phyloP scores from a whole-genome alignment of 1,140 invertebrate species.

The Holcopasites calliopsidis region DNA sequence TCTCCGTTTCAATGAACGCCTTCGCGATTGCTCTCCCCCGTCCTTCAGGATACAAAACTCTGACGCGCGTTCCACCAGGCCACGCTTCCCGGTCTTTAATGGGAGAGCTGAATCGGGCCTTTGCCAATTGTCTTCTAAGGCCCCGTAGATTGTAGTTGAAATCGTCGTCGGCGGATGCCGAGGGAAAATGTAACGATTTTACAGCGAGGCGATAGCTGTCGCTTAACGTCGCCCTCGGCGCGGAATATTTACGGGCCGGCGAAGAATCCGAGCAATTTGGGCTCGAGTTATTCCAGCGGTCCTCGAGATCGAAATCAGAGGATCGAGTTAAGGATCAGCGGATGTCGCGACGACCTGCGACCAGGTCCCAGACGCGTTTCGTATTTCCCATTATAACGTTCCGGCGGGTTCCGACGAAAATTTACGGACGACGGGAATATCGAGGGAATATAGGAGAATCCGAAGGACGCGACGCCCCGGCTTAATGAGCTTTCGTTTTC shows the following conservation, averaged over 20 bases:
- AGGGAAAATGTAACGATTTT: not conserved
- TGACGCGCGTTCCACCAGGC: no score
- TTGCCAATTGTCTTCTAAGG: not conserved
- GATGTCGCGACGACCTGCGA: not conserved
- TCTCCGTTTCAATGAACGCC: conserved; percentile 14
- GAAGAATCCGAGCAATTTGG: conserved; percentile 26
- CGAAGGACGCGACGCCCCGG: conserved; percentile 14
- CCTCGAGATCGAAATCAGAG: conserved; percentile 33
- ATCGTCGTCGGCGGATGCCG: not conserved
- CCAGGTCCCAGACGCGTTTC: conserved; percentile 11
- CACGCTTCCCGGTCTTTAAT: not conserved
- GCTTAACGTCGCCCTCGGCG: not conserved
- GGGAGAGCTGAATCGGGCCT: not conserved
- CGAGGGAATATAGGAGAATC: conserved; percentile 22
- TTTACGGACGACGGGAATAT: conserved; percentile 32
- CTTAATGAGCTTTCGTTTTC: conserved; percentile 46
- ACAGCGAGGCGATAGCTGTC: not conserved
- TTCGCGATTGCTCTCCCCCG: no score
- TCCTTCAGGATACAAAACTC: no score
- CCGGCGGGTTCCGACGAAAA: conserved; percentile 10
- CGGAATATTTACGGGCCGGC: not conserved
- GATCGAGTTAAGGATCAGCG: conserved; percentile 34
- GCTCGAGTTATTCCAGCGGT: not conserved
- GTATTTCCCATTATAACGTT: conserved; percentile 42
- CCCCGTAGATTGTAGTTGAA: conserved; percentile 1